Evolutionary conservation across 2,888 invertebrate genomes (phyloP).

Genomic region (Cheilosia variabilis): DNA sequence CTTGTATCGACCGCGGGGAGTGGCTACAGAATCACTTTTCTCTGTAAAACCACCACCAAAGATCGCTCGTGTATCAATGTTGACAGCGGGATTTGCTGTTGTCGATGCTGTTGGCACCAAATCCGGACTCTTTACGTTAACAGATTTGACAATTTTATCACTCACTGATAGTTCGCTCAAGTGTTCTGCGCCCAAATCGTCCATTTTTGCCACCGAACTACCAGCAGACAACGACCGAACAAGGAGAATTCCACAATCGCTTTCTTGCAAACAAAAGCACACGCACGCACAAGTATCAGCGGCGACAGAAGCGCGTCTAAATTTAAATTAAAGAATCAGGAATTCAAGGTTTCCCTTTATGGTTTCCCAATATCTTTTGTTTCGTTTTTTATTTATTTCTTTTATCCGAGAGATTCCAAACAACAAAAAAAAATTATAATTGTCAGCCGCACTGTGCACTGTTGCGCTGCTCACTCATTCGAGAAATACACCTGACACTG

Average conservation of each 20-base stretch:
- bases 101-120: constrained; percentile 20
- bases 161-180: constrained; percentile 74
- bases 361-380: constrained; percentile 64
- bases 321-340: constrained; percentile 67
- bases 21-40: constrained; percentile 34
- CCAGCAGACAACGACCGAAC: constrained; percentile 47
- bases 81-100: constrained; percentile 6
- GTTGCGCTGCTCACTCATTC: constrained; percentile 41
- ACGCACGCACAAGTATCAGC: constrained; percentile 26
- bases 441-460: constrained; percentile 43
- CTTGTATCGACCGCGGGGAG: constrained; percentile 63
- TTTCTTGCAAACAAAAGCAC: constrained; percentile 11
- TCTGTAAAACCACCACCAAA: constrained; percentile 34
- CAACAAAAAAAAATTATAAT: constrained; percentile 56
- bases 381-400: constrained; percentile 40
- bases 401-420: constrained; percentile 54
- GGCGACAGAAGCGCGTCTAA: constrained; percentile 44
- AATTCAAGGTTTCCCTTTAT: constrained; percentile 72
- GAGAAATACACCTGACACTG: constrained; percentile 29
- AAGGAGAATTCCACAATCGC: constrained; percentile 54
- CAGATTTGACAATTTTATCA: constrained; percentile 63
- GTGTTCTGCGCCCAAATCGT: constrained; percentile 76
- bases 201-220: constrained; percentile 66
- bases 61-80: constrained; percentile 34
- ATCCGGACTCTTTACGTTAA: constrained; percentile 35